These are phyloP conservation scores for Sterrhoptilus dennistouni DNA, from an alignment of 2,113 vertebrate genomes.

Conservation along the genomic window DNA sequence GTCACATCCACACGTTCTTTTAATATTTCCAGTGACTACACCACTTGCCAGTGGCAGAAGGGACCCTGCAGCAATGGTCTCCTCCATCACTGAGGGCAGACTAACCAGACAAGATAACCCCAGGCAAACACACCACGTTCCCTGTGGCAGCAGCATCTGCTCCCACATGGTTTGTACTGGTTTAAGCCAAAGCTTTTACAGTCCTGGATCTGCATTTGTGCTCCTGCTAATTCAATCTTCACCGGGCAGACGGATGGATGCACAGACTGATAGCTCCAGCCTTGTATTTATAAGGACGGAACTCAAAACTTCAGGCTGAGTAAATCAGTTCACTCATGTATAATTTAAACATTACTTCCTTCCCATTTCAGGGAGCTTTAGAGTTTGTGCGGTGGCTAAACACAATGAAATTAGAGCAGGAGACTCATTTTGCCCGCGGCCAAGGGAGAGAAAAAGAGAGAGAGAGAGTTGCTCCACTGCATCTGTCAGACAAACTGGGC, in stretches of 20 bases:
- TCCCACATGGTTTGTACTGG: not conserved
- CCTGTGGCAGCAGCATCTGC: not conserved
- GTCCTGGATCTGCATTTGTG: not conserved
- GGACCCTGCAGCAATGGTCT: not conserved
- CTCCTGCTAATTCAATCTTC: not conserved
- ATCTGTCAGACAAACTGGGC: not conserved
- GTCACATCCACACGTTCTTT: not conserved
- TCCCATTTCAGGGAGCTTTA: constrained; percentile 34
- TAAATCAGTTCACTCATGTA: constrained; percentile 49
- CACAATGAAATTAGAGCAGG: constrained; percentile 40
- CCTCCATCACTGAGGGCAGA: not conserved
- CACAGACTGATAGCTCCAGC: constrained; percentile 8
- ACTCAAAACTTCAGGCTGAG: constrained; percentile 10
- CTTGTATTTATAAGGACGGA: not conserved
- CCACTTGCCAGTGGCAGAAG: not conserved
- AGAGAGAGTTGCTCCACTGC: not conserved
- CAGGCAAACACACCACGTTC: rapidly evolving
- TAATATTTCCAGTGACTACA: not conserved
- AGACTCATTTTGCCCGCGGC: not conserved
- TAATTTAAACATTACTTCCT: constrained; percentile 62
- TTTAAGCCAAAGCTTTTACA: constrained; percentile 58
- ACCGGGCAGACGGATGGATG: not conserved
- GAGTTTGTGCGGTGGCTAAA: constrained; percentile 7
- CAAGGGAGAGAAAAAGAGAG: rapidly evolving
- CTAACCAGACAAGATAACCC: not conserved